Percentiles rank a stretch among this genome's conserved stretches.
Conservation (phyloP, 2,113 vertebrate genomes). For the Cyprinodon tularosa region DNA sequence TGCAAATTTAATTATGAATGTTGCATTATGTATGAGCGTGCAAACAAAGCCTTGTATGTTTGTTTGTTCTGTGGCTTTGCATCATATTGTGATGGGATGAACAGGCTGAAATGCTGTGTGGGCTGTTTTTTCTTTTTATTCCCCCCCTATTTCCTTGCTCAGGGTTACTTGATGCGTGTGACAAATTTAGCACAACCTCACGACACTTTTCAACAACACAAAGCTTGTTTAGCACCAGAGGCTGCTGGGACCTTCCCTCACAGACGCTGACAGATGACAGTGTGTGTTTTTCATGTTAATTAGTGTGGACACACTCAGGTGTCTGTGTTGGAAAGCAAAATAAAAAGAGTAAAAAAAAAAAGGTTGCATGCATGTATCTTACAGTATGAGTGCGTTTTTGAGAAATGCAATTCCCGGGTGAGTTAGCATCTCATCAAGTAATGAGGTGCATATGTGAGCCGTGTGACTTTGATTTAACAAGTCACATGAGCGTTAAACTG, state of each 20-base stretch:
- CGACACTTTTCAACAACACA: slow-evolving; percentile 41
- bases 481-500: slow-evolving; percentile 49
- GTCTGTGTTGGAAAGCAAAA: background rate
- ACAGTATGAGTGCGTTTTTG: slow-evolving; percentile 10
- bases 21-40: slow-evolving; percentile 23
- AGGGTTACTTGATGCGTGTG: slow-evolving; percentile 41
- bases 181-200: slow-evolving; percentile 39
- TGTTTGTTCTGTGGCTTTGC: slow-evolving; percentile 10
- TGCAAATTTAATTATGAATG: background rate
- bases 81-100: slow-evolving; percentile 32
- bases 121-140: slow-evolving; percentile 23
- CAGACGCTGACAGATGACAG: slow-evolving; percentile 32
- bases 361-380: background rate
- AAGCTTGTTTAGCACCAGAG: slow-evolving; percentile 30
- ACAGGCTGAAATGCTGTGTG: slow-evolving; percentile 44
- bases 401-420: slow-evolving; percentile 34
- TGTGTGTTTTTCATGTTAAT: slow-evolving; percentile 48
- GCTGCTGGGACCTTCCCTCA: slow-evolving; percentile 51
- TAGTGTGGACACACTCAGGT: slow-evolving; percentile 3
- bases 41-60: slow-evolving; percentile 24
- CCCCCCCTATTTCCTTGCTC: rapidly evolving
- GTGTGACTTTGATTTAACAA: slow-evolving; percentile 57
- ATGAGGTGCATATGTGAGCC: slow-evolving; percentile 57
- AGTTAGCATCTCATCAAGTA: slow-evolving; percentile 55
- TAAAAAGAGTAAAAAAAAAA: slow-evolving; percentile 1